These are phyloP conservation scores for Plotosus lineatus DNA, from an alignment of 2,113 vertebrate genomes.

Conservation along the genomic window DNA sequence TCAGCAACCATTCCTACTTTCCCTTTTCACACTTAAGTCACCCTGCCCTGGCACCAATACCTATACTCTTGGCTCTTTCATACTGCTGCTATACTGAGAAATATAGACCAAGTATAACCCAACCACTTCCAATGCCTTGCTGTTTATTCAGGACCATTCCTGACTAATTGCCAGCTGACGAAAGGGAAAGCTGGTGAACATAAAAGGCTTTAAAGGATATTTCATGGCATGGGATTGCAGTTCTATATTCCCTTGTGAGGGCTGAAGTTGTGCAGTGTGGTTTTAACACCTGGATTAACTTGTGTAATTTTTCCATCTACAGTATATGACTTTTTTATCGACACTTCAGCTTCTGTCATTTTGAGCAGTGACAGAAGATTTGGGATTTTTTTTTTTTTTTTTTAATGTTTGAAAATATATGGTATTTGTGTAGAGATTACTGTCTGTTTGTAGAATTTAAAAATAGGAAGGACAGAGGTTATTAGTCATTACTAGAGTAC, in stretches of 20 bases:
- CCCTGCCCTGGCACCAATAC: constrained; percentile 39
- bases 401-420: constrained; percentile 49
- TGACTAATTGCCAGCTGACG: neutral
- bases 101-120: neutral
- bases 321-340: constrained; percentile 43
- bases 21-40: constrained; percentile 55
- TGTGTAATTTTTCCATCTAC: neutral
- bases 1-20: constrained; percentile 40
- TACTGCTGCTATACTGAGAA: constrained; percentile 9
- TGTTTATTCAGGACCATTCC: neutral
- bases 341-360: constrained; percentile 42
- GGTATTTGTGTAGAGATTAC: constrained; percentile 38
- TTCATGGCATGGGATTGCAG: constrained; percentile 4
- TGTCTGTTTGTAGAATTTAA: constrained; percentile 9
- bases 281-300: constrained; percentile 4
- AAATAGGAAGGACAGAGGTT: constrained; percentile 19
- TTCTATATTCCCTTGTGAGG: neutral
- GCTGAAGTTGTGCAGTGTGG: constrained; percentile 15
- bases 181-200: neutral
- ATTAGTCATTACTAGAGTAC: too few species aligned
- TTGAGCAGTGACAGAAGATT: constrained; percentile 36
- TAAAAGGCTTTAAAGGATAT: neutral
- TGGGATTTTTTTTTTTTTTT: constrained; percentile 39
- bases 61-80: constrained; percentile 9
- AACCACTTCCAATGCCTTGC: neutral